These are phyloP conservation scores for Pollenia angustigena DNA, from an alignment of 2,888 invertebrate genomes.

Conservation along the genomic window DNA sequence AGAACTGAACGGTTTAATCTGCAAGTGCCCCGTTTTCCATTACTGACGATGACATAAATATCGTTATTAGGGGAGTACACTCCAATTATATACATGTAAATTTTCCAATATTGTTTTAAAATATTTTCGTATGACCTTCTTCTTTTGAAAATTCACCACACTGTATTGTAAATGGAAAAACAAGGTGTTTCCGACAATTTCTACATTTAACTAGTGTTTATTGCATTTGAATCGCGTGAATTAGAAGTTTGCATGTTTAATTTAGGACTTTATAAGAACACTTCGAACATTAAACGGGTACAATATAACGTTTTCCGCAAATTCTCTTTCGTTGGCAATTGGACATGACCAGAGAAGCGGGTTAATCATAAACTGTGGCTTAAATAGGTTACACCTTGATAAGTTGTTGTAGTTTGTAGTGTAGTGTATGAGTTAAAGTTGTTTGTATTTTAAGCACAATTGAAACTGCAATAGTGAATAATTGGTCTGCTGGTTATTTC, in stretches of 20 bases:
- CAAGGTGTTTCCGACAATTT: constrained; percentile 72
- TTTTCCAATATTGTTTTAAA: constrained; percentile 16
- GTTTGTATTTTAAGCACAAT: constrained; percentile 42
- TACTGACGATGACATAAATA: background rate
- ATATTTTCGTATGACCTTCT: constrained; percentile 11
- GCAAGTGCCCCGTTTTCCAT: too few species aligned
- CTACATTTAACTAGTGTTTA: constrained; percentile 64
- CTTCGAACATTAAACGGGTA: background rate
- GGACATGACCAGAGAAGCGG: background rate
- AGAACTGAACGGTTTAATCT: too few species aligned
- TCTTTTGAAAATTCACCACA: background rate
- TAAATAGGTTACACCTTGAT: constrained; percentile 61
- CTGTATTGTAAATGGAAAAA: constrained; percentile 48
- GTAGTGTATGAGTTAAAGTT: constrained; percentile 18
- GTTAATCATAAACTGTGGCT: constrained; percentile 43
- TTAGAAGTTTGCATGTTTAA: constrained; percentile 60
- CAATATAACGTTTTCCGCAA: constrained; percentile 8
- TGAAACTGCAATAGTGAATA: constrained; percentile 33
- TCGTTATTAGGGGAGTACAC: background rate
- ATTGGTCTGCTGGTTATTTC: constrained; percentile 43
- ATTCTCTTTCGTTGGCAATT: constrained; percentile 33
- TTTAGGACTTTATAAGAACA: constrained; percentile 31
- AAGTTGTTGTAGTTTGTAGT: constrained; percentile 30
- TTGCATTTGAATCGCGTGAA: constrained; percentile 73
- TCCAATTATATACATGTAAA: background rate